Conservation (phyloP, 2,113 vertebrate species). For the Edolisoma coerulescens region DNA sequence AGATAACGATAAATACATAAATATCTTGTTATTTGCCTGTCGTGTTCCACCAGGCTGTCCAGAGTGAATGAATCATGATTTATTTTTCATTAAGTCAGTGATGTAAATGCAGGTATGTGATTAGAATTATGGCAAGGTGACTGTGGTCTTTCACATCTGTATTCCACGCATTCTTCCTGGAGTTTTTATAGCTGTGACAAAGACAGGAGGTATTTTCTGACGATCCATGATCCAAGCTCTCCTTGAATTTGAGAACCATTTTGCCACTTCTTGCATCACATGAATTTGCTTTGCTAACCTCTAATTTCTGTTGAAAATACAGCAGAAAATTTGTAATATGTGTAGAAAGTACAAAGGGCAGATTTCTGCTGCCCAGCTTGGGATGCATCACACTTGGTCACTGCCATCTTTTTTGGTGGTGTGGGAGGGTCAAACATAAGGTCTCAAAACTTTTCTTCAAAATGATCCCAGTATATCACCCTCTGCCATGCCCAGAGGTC, state of each 20-base stretch:
- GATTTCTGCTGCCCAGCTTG: background rate
- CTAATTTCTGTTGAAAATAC: background rate
- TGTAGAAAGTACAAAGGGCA: background rate
- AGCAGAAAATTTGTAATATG: background rate
- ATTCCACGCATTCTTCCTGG: background rate
- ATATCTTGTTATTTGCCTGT: background rate
- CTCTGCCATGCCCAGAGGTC: too few relatives aligned
- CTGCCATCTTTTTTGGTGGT: background rate
- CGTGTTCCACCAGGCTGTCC: background rate
- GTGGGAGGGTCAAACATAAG: background rate
- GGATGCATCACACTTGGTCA: background rate
- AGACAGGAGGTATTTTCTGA: background rate
- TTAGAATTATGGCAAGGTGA: background rate
- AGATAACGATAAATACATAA: background rate
- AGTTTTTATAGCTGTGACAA: background rate
- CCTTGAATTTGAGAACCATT: background rate
- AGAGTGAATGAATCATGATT: background rate
- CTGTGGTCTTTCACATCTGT: background rate
- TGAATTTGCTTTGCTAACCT: background rate
- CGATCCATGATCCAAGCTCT: background rate
- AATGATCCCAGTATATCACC: rapidly evolving
- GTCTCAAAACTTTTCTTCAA: background rate
- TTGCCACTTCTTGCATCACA: background rate
- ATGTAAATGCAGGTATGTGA: background rate
- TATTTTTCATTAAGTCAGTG: background rate